These are phyloP conservation scores for Glandiceps talaboti DNA, from an alignment of 53 echinoderm and acorn worm genomes.

Conservation along the genomic window DNA sequence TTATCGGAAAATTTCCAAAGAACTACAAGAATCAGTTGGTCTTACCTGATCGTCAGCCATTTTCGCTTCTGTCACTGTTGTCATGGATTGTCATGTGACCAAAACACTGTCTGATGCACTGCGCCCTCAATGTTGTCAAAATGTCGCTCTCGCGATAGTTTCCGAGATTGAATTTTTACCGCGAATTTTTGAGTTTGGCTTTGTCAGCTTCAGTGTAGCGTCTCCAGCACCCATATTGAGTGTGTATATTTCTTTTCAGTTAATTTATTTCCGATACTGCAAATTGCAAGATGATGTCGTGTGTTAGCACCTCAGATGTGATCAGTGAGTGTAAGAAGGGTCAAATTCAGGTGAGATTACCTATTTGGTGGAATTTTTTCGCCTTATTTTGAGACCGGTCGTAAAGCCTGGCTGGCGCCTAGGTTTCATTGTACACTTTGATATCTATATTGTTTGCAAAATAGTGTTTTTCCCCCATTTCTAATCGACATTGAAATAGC, in stretches of 20 bases:
- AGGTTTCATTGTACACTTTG: too few species aligned
- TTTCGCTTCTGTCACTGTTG: conserved; percentile 14
- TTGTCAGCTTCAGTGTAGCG: not conserved
- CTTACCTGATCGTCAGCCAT: conserved; percentile 62
- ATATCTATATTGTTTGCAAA: too few species aligned
- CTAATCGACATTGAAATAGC: too few species aligned
- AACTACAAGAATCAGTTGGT: too few species aligned
- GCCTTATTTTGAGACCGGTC: too few species aligned
- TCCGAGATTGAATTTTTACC: not conserved
- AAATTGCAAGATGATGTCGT: conserved; percentile 22
- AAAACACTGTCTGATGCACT: not conserved
- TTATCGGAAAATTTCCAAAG: too few species aligned
- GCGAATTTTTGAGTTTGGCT: not conserved
- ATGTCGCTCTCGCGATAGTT: not conserved
- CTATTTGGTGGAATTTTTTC: too few species aligned
- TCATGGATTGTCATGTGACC: conserved; percentile 12
- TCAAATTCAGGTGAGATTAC: conserved; percentile 25
- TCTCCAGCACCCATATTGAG: too few species aligned
- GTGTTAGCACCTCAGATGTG: conserved; percentile 11
- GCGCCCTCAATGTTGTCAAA: not conserved
- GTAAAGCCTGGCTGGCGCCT: too few species aligned
- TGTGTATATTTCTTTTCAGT: too few species aligned
- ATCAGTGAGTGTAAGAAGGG: conserved; percentile 14
- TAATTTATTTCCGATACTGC: too few species aligned
- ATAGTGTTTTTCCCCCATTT: too few species aligned